These are phyloP conservation scores for Philotrypesis tridentata DNA, from an alignment of 1,140 invertebrate species.

Conservation along the genomic window DNA sequence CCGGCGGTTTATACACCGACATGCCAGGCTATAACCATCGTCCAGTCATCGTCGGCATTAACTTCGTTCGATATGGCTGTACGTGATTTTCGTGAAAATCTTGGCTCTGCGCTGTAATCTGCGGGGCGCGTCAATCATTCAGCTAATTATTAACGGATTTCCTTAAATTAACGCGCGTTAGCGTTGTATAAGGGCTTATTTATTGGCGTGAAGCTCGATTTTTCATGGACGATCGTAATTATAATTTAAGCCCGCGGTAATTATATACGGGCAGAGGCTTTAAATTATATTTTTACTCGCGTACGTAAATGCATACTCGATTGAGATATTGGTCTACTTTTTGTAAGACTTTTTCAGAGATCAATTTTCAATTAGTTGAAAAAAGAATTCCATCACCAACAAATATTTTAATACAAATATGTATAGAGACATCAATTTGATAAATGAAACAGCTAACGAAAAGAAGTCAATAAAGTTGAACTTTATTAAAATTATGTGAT, in stretches of 20 bases:
- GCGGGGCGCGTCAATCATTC: conserved; percentile 34
- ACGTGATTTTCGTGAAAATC: conserved; percentile 46
- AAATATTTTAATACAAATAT: too few species aligned
- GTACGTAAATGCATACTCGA: too few species aligned
- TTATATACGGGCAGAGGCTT: too few species aligned
- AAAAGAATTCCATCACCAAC: too few species aligned
- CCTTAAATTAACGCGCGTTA: not conserved
- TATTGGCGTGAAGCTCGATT: not conserved
- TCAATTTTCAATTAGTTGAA: too few species aligned
- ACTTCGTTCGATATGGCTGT: not conserved
- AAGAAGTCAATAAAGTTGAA: too few species aligned
- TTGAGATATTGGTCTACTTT: too few species aligned
- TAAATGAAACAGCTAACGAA: too few species aligned
- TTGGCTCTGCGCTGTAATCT: conserved; percentile 23
- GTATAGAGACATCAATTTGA: too few species aligned
- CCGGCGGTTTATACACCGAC: not conserved
- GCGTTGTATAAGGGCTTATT: not conserved
- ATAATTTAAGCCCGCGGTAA: not conserved
- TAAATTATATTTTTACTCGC: too few species aligned
- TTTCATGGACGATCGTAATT: not conserved
- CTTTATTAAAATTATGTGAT: too few species aligned
- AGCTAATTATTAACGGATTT: conserved; percentile 48
- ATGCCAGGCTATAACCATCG: not conserved
- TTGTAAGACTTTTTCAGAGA: too few species aligned
- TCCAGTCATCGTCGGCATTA: conserved; percentile 35